Base-by-base conservation (phyloP, 2,888 invertebrate species). In the Plebejus argus region DNA sequence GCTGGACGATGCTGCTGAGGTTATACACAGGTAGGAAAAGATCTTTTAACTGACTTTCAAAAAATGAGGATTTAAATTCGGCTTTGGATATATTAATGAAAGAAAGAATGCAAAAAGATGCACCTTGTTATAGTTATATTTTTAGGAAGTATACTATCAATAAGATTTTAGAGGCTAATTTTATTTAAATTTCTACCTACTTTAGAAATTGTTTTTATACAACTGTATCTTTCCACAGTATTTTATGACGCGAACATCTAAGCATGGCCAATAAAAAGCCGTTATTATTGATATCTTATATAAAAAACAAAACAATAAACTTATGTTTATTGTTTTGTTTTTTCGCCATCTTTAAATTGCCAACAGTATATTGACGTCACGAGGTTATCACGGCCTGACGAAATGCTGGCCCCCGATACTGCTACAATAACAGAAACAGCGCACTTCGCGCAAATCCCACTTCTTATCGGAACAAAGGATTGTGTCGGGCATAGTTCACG, bases 1-100 rank as follows among this genome's bases (percentile, higher is more conserved):
- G 88, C 95, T 98, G 76, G 97, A 98, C 83, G 97, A 97, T 82
- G 97, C 98, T 3, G 98, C 98, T 20, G 98, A 98, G 88, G 96
- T 97, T 33, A 96, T 98, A 82, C 97, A 98, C 88, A 96, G 97
- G 95, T 96, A 45, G 0, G 10, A 45, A 45, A 45, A 45, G 45
- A 45, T 10, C 10, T 45, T 45, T 45, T 45, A 45, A 3, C 1
- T 45, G 45, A 45, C 45, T 3, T 45, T 10, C 8, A 10, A 39
- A 39, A 39, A 45, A 45, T 45, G 45, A 45, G 45, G 10, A 2
- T 39, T 39, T 39, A 10, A 2, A 10, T 45, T 45, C 10, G 10
- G 39, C 39, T 8, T 3, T 45, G 10, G 10, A 45, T 39, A 10
- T 39, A 2, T 35, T 35, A 35, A 6, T 35, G 35, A 7, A 35